Conservation (phyloP, 2,113 vertebrate species). For the Psittacus erithacus region DNA sequence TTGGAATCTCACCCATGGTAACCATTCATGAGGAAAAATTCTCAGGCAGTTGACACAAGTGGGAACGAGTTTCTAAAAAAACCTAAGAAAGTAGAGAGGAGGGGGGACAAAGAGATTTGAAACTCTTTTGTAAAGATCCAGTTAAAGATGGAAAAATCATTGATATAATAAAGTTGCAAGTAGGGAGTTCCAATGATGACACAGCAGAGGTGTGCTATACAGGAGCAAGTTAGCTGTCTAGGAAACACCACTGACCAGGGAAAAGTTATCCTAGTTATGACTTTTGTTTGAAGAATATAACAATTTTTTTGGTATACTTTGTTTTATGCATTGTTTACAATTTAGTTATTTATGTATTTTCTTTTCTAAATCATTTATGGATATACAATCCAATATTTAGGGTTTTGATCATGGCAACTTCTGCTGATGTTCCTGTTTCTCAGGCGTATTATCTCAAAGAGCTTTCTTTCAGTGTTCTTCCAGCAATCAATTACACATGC, state of each 20-base stretch:
- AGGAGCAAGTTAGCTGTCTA: background rate
- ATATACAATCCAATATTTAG: background rate
- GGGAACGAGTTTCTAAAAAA: rapidly evolving
- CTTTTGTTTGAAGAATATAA: background rate
- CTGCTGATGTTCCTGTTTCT: background rate
- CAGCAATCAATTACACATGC: background rate
- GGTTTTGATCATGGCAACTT: background rate
- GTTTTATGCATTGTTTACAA: background rate
- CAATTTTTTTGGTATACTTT: background rate
- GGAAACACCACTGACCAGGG: background rate
- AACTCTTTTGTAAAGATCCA: background rate
- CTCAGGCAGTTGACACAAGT: background rate
- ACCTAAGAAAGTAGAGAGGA: rapidly evolving
- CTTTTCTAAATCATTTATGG: background rate
- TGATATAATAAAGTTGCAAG: background rate
- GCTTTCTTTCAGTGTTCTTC: background rate
- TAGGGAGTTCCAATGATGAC: background rate
- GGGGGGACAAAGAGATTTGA: background rate
- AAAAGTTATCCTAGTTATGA: background rate
- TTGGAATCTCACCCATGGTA: background rate
- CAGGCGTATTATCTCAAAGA: background rate
- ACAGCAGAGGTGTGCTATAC: background rate
- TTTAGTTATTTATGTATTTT: background rate
- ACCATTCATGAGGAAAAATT: background rate
- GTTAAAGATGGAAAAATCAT: background rate